Evolutionary conservation across 2,797 vertebrate genomes (phyloP).

Genomic region (Potorous gilbertii): DNA sequence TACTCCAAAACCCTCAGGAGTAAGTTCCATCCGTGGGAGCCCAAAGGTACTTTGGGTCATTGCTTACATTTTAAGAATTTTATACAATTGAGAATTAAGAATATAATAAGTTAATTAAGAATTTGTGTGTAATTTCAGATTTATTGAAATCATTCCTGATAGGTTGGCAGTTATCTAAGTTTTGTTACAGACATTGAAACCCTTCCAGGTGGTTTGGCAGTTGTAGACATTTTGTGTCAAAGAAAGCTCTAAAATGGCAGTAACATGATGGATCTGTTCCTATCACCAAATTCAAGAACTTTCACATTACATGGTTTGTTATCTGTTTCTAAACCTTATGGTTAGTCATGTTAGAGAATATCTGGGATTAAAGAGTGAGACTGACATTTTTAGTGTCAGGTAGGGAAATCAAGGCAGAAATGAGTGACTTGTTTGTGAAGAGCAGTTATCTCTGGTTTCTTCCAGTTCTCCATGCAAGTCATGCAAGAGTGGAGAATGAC

Average conservation of each 20-base stretch:
- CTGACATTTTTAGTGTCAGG: background rate
- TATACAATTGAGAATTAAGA: background rate
- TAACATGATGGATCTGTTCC: background rate
- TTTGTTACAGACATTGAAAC: background rate
- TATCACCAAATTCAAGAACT: background rate
- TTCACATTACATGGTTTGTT: background rate
- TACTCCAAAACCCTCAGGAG: background rate
- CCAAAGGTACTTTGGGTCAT: too few relatives aligned
- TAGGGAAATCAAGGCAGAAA: slow-evolving; percentile 39
- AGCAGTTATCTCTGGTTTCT: background rate
- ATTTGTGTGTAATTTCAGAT: background rate
- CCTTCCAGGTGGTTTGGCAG: background rate
- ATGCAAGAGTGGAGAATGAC: background rate
- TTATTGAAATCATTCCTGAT: too few relatives aligned
- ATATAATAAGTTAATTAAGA: background rate
- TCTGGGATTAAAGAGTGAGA: background rate
- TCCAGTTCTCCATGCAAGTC: slow-evolving; percentile 12
- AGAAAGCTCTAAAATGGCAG: background rate
- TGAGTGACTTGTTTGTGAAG: slow-evolving; percentile 27
- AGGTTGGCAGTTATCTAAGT: background rate
- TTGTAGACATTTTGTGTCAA: background rate
- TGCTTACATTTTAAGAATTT: background rate
- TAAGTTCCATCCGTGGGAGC: too few relatives aligned
- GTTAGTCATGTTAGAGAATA: slow-evolving; percentile 13
- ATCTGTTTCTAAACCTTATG: slow-evolving; percentile 24